Base-by-base conservation (phyloP, 1,140 invertebrate species). In the Littorina saxatilis region DNA sequence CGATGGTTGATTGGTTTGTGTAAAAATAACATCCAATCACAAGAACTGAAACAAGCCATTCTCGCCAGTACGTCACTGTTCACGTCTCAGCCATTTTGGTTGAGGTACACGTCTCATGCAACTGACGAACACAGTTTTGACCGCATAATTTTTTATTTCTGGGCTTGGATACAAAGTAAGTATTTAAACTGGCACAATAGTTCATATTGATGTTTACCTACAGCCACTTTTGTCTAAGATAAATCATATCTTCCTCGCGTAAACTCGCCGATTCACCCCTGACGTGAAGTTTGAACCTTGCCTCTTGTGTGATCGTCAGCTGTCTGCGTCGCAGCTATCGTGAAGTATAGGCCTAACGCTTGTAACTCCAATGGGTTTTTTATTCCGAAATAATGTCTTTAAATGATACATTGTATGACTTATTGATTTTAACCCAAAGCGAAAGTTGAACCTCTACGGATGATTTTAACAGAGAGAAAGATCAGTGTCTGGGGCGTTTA, bases 21-120 rank as follows among this genome's bases (percentile, higher is more conserved):
- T 20, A 72, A 68, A 43, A 35, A 76, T 32, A 55, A 52, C 32
- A 78, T 35, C 81, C 75, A 82, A 82, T 78, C 29, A 55, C 20
- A 50, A 72, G 32, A 29, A 5, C n/a, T 23, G 55, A 32, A 29
- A 23, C 50, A 61, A 27, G 37, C 5, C 40, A 29, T 13, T 27
- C 15, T 11, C 32, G 29, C 43, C 79, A 40, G n/a, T 79, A 79
- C 82, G 82, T 83, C 82, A 83, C 50, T 70, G 20, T 13, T 74
- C 35, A 35, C 37, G 47, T 68, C 72, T 79, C 66, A 32, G 76
- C 80, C 80, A 82, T 82, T 74, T 83, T 83, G 77, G 75, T 76
- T 63, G 68, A 82, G 76, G 77, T 79, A 79, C 70, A 78, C 76
- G 76, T 78, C 76, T 78, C 76, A 63, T 35, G 27, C 76, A 58